A percentile compares a stretch with the other conserved stretches of the same genome.
phyloP scores from a whole-genome alignment of 2,797 vertebrate species.

The Fratercula arctica region DNA sequence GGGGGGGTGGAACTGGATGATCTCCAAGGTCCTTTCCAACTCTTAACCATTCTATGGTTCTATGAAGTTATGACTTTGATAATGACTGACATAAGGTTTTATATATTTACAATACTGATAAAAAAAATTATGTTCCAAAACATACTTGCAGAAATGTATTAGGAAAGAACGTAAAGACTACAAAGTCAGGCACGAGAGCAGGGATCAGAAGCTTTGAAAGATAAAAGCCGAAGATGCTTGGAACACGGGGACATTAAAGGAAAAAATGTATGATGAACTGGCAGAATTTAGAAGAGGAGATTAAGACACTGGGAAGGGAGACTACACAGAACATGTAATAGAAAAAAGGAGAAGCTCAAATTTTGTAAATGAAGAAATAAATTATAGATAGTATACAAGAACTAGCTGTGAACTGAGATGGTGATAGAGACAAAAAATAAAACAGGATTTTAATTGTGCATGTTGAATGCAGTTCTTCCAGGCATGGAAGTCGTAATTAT shows the following conservation, averaged over 20 bases:
- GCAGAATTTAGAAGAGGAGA: background rate
- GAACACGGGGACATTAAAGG: background rate
- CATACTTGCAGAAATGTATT: background rate
- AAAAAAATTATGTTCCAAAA: background rate
- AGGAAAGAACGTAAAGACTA: background rate
- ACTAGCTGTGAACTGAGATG: background rate
- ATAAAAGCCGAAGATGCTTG: background rate
- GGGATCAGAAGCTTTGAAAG: background rate
- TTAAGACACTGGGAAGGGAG: background rate
- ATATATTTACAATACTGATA: background rate
- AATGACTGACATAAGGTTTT: background rate
- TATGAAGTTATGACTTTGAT: background rate
- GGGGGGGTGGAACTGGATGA: background rate
- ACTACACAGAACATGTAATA: background rate
- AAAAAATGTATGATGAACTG: background rate
- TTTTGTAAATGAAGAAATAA: background rate
- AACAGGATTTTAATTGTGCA: background rate
- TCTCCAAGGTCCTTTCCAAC: background rate
- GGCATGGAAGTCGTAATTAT: background rate
- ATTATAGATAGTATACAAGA: background rate
- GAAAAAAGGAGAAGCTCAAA: background rate
- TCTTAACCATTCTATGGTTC: background rate
- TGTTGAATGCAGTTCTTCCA: background rate
- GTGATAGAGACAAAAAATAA: background rate
- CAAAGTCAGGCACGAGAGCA: background rate